phyloP scores from a whole-genome alignment of 2,797 vertebrate species.

The Myripristis murdjan region DNA sequence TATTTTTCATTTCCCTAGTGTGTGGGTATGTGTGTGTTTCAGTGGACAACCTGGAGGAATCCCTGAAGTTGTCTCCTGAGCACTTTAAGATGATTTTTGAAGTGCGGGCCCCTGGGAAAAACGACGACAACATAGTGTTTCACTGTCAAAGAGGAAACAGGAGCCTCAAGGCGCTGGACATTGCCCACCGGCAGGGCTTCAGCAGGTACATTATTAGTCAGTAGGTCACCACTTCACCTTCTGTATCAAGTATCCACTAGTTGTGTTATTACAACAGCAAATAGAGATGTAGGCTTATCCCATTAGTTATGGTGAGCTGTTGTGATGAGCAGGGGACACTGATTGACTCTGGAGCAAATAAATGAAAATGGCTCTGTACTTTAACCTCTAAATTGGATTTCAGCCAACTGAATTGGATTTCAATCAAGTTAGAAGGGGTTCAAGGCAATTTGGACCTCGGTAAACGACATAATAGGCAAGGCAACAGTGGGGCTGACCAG shows the following conservation, averaged over 20 bases:
- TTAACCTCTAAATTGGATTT: background rate
- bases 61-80: constrained; percentile 75
- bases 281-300: too few species aligned
- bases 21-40: constrained; percentile 4
- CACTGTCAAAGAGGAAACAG: constrained; percentile 79
- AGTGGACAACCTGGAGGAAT: constrained; percentile 80
- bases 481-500: background rate
- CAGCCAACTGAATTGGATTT: background rate
- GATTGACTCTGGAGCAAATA: background rate
- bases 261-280: too few species aligned
- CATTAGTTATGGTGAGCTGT: background rate
- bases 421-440: background rate
- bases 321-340: background rate
- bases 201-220: constrained; percentile 65
- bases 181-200: constrained; percentile 76
- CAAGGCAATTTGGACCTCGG: background rate
- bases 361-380: background rate
- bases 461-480: background rate
- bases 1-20: background rate
- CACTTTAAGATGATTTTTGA: constrained; percentile 75
- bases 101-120: constrained; percentile 70
- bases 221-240: background rate
- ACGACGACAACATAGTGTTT: constrained; percentile 80
- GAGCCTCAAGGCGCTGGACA: constrained; percentile 75
- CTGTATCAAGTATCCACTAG: background rate